Percentiles rank a stretch among this genome's conserved stretches.
These are phyloP conservation scores for Bombus ignitus DNA, from an alignment of 1,140 invertebrate species.

Conservation along the genomic window DNA sequence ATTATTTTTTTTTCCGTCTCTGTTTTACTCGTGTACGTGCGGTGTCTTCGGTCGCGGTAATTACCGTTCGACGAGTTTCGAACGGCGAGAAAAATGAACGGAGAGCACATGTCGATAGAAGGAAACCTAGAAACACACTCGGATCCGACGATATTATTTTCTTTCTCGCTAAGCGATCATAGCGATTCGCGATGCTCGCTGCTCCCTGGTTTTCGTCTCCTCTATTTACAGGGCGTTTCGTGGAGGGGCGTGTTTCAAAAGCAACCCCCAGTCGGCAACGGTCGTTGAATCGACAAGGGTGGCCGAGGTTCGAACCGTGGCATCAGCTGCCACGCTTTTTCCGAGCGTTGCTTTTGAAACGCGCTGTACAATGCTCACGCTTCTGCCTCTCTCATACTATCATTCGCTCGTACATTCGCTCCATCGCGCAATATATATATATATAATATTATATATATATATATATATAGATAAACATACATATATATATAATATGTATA, in stretches of 20 bases:
- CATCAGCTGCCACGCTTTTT: background rate
- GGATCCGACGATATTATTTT: constrained; percentile 8
- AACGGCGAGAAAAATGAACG: background rate
- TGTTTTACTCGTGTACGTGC: background rate
- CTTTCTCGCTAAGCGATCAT: constrained; percentile 27
- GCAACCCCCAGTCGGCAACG: background rate
- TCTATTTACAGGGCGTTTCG: constrained; percentile 47
- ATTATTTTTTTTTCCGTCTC: background rate
- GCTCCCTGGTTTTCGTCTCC: constrained; percentile 16
- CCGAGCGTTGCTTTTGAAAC: constrained; percentile 52
- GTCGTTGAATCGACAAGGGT: background rate
- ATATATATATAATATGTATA: constrained; percentile 60
- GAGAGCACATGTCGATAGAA: background rate
- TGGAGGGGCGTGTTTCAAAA: constrained; percentile 42
- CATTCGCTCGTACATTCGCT: constrained; percentile 7
- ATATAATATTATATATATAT: constrained; percentile 17
- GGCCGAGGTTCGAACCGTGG: background rate
- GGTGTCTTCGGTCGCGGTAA: background rate
- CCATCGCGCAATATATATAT: constrained; percentile 10
- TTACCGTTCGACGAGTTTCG: background rate
- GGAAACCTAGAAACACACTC: constrained; percentile 10
- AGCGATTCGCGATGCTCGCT: constrained; percentile 39
- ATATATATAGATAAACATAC: constrained; percentile 30
- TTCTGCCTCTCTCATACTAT: background rate
- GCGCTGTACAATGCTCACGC: constrained; percentile 49